Evolutionary conservation across 2,888 invertebrate genomes (phyloP).

Genomic region (Nemotelus nigrinus): DNA sequence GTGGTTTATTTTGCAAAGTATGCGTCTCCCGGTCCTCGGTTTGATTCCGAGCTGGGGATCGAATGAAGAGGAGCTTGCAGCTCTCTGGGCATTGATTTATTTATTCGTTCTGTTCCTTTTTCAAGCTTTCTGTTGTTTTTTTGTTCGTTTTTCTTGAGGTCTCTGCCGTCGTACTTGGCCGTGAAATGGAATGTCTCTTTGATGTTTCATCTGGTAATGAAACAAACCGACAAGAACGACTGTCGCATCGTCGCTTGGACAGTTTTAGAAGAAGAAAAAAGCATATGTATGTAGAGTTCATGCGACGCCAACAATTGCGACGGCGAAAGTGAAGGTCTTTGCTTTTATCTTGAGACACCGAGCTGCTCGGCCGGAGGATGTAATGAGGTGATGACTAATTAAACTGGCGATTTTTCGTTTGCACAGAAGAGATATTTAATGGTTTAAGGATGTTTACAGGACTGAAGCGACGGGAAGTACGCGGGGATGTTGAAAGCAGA

Average conservation of each 20-base stretch:
- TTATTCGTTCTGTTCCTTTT: constrained; percentile 36
- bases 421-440: too few relatives aligned
- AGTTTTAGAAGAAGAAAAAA: constrained; percentile 7
- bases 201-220: constrained; percentile 19
- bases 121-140: neutral
- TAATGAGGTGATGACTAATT: constrained; percentile 45
- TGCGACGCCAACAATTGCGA: neutral
- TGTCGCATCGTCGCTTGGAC: constrained; percentile 27
- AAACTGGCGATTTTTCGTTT: constrained; percentile 23
- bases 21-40: neutral
- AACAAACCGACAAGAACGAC: constrained; percentile 31
- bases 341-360: constrained; percentile 35
- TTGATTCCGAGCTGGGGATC: neutral
- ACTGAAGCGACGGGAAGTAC: too few relatives aligned
- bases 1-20: neutral
- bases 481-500: too few relatives aligned
- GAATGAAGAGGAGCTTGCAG: neutral
- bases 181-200: constrained; percentile 14
- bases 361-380: constrained; percentile 24
- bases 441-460: too few relatives aligned
- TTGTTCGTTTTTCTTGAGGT: neutral
- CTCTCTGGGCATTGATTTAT: constrained; percentile 30
- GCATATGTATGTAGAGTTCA: neutral
- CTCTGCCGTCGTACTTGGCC: neutral
- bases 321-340: constrained; percentile 40